Base-by-base conservation (phyloP, 2,113 vertebrate genomes). In the Agapornis roseicollis region DNA sequence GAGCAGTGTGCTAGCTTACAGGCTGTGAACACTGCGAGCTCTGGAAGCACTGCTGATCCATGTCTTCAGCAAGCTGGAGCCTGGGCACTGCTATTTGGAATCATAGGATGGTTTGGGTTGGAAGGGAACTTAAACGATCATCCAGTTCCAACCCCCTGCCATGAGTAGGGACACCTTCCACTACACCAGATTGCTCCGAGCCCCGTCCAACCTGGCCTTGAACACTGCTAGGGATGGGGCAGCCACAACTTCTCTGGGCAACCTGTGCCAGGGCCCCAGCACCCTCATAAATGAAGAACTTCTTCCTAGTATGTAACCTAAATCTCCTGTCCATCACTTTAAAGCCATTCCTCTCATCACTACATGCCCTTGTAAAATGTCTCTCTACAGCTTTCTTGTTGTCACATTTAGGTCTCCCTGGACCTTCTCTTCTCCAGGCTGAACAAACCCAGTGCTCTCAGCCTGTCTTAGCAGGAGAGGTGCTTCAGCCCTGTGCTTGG, bases 1-100 rank as follows among this genome's bases (percentile, higher is more conserved):
- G 52, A 11, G 46, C 2, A 0, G 19, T 1, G 2, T 4, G 31
- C 39, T 11, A 63, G 24, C 37, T 39, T 4, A 11, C 11, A 3
- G 52, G 60, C 66, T 24, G n/a, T 5, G 25, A 8, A 7, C 9
- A 35, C 16, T 25, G 65, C 42, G 4, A 2, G 17, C 33, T 6
- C 25, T 19, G 61, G 39, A 22, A 41, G 61, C 1, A 1, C 37
- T 11, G 50, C 66, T 2, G 39, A 37, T 9, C 23, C 1, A 0
- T 2, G 18, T 4, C 31, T 47, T 22, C 0, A 28, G n/a, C 39
- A 49, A 55, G 15, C 37, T 15, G 35, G 55, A 52, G 33, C n/a
- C 33, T 3, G 1, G 33, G 39, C 61, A 6, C 17, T 2, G 17
- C 61, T 31, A 1, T 33, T 24, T 58, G 56, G 22, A 58, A 58